Conservation (phyloP, 1,140 invertebrate genomes). For the Aphaenogaster floridana region DNA sequence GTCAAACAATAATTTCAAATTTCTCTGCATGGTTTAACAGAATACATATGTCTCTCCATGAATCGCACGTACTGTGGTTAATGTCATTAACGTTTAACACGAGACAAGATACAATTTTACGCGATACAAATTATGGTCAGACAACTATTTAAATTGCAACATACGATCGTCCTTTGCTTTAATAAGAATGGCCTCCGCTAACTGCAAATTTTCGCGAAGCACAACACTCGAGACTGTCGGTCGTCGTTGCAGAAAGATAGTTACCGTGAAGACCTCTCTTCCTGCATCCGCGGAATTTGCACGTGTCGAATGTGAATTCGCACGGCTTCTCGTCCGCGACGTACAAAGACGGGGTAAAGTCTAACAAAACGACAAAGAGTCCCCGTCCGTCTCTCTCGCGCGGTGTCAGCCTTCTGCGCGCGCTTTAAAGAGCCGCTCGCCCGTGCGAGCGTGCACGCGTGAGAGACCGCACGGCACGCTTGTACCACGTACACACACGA, state of each 20-base stretch:
- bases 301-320: not conserved
- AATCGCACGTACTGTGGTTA: not conserved
- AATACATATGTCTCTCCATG: not conserved
- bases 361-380: constrained; percentile 24
- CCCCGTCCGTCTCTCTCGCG: not conserved
- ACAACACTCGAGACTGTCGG: not conserved
- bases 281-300: not conserved
- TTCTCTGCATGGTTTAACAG: not conserved
- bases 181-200: not conserved
- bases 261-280: not conserved
- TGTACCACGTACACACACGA: constrained; percentile 18
- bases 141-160: not conserved
- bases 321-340: constrained; percentile 10
- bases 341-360: constrained; percentile 18
- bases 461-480: constrained; percentile 49
- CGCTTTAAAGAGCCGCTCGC: constrained; percentile 38
- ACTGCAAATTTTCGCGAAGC: not conserved
- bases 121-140: not conserved
- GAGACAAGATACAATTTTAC: not conserved
- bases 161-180: not conserved
- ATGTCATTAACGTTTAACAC: not conserved
- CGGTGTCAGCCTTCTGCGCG: not conserved
- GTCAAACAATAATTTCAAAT: not conserved
- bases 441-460: constrained; percentile 43
- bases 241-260: not conserved